A percentile compares a stretch with the other conserved stretches of the same genome.
phyloP scores from a whole-genome alignment of 2,113 vertebrate genomes.

The Limnothrissa miodon region DNA sequence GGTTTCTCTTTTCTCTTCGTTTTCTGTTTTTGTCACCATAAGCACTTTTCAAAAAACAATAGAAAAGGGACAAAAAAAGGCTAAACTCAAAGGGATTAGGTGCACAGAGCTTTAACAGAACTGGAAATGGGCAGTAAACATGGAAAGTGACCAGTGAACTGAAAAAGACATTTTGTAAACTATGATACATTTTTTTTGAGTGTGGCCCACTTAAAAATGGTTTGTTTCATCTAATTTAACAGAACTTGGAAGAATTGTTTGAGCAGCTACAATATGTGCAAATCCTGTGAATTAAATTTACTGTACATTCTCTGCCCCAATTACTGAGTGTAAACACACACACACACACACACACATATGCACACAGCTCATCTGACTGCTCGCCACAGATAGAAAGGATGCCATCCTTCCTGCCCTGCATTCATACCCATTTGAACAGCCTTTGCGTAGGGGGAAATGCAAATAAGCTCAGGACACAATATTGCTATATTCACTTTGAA shows the following conservation, averaged over 20 bases:
- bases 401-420: background rate
- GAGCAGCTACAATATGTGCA: background rate
- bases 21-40: constrained; percentile 24
- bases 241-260: background rate
- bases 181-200: background rate
- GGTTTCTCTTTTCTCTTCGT: constrained; percentile 17
- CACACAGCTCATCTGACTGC: background rate
- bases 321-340: background rate
- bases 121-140: background rate
- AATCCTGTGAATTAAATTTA: background rate
- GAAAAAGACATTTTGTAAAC: background rate
- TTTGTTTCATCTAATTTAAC: background rate
- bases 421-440: constrained; percentile 9
- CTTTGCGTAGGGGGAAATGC: constrained; percentile 26
- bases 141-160: background rate
- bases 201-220: background rate
- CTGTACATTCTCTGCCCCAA: background rate
- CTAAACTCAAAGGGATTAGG: background rate
- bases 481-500: constrained; percentile 51
- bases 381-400: background rate
- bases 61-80: background rate
- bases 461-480: constrained; percentile 22
- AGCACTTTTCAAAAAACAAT: constrained; percentile 5
- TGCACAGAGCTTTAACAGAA: background rate
- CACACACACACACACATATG: background rate